These are phyloP conservation scores for Anorthoa munda DNA, from an alignment of 2,888 invertebrate species.

Conservation along the genomic window DNA sequence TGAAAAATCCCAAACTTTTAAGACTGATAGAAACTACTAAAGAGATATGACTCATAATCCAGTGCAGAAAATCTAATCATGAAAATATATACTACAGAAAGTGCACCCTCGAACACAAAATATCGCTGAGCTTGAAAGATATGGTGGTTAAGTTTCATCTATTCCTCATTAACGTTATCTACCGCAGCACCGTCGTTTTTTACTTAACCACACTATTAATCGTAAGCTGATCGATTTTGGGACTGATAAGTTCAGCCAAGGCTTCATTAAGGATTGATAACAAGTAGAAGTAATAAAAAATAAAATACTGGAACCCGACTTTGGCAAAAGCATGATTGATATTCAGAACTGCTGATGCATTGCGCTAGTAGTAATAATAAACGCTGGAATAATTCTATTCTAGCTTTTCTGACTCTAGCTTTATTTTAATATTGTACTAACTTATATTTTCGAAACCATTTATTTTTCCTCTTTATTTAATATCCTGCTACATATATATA, in stretches of 20 bases:
- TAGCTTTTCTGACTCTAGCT: no score
- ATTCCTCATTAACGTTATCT: constrained; percentile 43
- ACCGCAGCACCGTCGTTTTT: neutral
- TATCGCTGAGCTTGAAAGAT: constrained; percentile 14
- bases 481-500: no score
- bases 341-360: no score
- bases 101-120: constrained; percentile 2
- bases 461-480: no score
- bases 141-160: constrained; percentile 23
- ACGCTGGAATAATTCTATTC: no score
- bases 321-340: no score
- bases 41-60: neutral
- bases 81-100: constrained; percentile 1
- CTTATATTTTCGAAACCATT: no score
- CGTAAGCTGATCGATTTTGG: neutral
- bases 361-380: no score
- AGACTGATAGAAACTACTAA: neutral
- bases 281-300: neutral
- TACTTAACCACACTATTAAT: neutral
- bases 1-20: neutral
- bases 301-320: no score
- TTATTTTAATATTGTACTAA: no score
- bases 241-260: constrained; percentile 3
- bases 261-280: neutral
- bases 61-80: neutral